Evolutionary conservation across 1,140 invertebrate species (phyloP).

Genomic region (Macrosteles quadrilineatus): DNA sequence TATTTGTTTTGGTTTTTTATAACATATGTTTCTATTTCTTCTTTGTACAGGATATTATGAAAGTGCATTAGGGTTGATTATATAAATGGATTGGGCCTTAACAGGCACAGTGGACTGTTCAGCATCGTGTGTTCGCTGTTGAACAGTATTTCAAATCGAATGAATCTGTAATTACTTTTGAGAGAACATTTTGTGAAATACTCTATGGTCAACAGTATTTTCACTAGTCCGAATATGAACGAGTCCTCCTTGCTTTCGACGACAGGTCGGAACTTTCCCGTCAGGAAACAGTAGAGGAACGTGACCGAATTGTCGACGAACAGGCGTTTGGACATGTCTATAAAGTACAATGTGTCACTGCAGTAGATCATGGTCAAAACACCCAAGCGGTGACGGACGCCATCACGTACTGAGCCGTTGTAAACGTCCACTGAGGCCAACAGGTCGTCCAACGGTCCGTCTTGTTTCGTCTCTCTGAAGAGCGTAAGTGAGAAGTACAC

Average conservation of each 20-base stretch:
- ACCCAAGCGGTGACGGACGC: not conserved
- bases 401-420: not conserved
- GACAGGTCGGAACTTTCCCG: not conserved
- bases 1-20: no score
- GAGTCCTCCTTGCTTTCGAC: slow-evolving; percentile 1
- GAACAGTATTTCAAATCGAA: no score
- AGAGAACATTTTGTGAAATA: slow-evolving; percentile 13
- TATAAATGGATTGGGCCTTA: no score
- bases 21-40: no score
- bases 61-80: no score
- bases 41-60: no score
- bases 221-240: not conserved
- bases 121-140: no score
- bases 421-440: not conserved
- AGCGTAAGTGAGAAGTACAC: not conserved
- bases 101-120: no score
- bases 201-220: not conserved
- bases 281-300: slow-evolving; percentile 7
- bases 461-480: not conserved
- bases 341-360: slow-evolving; percentile 4
- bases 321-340: not conserved
- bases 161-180: not conserved
- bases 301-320: slow-evolving; percentile 5
- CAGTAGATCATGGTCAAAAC: not conserved
- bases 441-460: not conserved